A percentile compares a stretch with the other conserved stretches of the same genome.
Evolutionary conservation across 2,797 vertebrate species (phyloP).

Genomic region (Acanthurus tractus): DNA sequence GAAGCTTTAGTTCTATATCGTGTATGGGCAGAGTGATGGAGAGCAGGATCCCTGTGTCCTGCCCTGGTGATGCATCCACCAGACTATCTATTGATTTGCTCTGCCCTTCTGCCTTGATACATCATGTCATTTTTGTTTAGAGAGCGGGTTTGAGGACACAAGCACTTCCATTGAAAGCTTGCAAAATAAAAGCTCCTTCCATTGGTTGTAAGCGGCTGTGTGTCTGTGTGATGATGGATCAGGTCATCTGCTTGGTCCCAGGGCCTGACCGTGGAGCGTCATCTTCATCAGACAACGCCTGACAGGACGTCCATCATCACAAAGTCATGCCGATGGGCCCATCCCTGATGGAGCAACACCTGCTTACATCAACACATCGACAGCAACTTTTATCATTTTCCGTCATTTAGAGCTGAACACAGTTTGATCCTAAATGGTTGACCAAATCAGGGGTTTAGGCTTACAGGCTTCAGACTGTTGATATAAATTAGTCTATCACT

Average conservation of each 20-base stretch:
- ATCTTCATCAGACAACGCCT: slow-evolving; percentile 78
- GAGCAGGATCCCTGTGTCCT: slow-evolving; percentile 71
- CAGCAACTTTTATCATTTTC: slow-evolving; percentile 54
- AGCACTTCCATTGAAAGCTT: slow-evolving; percentile 73
- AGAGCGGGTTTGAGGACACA: slow-evolving; percentile 63
- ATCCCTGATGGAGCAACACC: slow-evolving; percentile 48
- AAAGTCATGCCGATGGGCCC: slow-evolving; percentile 42
- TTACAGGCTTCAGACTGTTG: too few relatives aligned
- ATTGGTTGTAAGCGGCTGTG: slow-evolving; percentile 24
- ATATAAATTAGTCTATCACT: too few relatives aligned
- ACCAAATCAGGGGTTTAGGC: background rate
- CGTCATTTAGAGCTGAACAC: slow-evolving; percentile 29
- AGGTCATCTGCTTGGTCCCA: slow-evolving; percentile 63
- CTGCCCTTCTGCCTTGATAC: slow-evolving; percentile 73
- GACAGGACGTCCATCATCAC: slow-evolving; percentile 80
- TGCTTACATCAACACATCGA: slow-evolving; percentile 52
- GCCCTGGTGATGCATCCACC: slow-evolving; percentile 73
- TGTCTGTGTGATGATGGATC: slow-evolving; percentile 78
- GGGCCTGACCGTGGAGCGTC: slow-evolving; percentile 62
- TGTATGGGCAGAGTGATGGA: slow-evolving; percentile 62
- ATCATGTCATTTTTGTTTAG: slow-evolving; percentile 81
- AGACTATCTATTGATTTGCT: slow-evolving; percentile 81
- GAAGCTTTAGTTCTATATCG: slow-evolving; percentile 21
- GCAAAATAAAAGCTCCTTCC: slow-evolving; percentile 67
- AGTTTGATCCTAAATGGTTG: slow-evolving; percentile 29